phyloP scores from a whole-genome alignment of 2,113 vertebrate genomes.

The Ascaphus truei region DNA sequence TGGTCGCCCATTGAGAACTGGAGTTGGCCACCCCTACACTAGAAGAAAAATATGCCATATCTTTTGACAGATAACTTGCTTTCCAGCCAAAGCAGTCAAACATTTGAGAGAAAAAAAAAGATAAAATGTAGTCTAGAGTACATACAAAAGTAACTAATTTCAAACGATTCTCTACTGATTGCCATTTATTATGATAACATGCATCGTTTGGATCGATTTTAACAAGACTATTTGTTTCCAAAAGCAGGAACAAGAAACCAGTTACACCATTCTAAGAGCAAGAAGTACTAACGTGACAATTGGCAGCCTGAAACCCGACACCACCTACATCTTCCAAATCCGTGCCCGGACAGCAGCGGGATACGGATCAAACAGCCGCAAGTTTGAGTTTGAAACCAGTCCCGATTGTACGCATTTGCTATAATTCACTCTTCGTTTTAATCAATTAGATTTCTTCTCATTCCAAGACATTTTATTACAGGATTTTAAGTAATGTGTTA shows the following conservation, averaged over 20 bases:
- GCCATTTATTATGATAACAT: background rate
- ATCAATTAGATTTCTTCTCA: no score
- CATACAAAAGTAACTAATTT: no score
- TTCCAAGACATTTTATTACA: no score
- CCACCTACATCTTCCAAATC: conserved; percentile 92
- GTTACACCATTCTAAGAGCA: conserved; percentile 94
- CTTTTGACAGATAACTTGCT: no score
- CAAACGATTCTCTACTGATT: no score
- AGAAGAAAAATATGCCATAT: no score
- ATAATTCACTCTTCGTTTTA: no score
- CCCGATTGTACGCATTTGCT: conserved; percentile 86
- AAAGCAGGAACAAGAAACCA: conserved; percentile 98
- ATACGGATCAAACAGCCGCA: conserved; percentile 90
- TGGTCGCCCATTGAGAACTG: no score
- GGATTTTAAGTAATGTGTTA: background rate
- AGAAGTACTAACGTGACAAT: conserved; percentile 90
- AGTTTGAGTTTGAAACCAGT: conserved; percentile 95
- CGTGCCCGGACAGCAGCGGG: conserved; percentile 93
- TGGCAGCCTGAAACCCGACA: conserved; percentile 89
- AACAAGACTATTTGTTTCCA: conserved; percentile 53
- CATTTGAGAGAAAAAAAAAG: no score
- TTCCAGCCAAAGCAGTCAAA: no score
- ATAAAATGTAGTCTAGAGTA: no score
- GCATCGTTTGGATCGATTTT: conserved; percentile 39
- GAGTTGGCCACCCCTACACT: no score